phyloP scores from a whole-genome alignment of 2,113 vertebrate genomes.

The Catharus minimus region DNA sequence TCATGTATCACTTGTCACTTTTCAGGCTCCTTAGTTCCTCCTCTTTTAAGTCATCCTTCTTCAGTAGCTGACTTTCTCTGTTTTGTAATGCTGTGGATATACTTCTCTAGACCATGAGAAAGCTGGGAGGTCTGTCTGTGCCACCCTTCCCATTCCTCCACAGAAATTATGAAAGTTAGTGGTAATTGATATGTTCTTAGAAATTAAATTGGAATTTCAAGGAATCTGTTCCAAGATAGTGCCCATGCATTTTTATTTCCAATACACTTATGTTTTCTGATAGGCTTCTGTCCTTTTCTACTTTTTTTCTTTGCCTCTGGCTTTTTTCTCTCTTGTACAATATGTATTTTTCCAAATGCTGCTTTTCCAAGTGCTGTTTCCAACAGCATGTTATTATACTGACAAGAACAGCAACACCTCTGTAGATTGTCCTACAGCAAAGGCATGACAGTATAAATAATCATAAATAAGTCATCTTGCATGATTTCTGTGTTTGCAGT shows the following conservation, averaged over 20 bases:
- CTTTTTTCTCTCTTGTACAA: conserved; percentile 3
- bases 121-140: background rate
- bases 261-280: conserved; percentile 9
- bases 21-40: background rate
- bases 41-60: background rate
- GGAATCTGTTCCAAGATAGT: background rate
- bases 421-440: conserved; percentile 55
- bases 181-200: background rate
- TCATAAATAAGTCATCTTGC: conserved; percentile 11
- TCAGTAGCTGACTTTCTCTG: background rate
- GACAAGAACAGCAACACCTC: conserved; percentile 48
- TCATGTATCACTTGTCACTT: background rate
- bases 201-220: conserved; percentile 2
- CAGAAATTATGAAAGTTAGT: background rate
- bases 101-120: background rate
- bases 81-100: background rate
- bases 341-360: background rate
- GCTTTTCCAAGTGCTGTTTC: background rate
- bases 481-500: background rate
- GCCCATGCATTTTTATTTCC: background rate
- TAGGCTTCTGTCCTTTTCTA: conserved; percentile 4
- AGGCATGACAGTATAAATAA: conserved; percentile 48
- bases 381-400: conserved; percentile 12
- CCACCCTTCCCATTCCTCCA: background rate
- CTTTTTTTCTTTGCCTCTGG: background rate